Evolutionary conservation across 2,113 vertebrate genomes (phyloP), one percentile per base, ranked within the genome.

Genomic region (Microcebus jonahi): DNA sequence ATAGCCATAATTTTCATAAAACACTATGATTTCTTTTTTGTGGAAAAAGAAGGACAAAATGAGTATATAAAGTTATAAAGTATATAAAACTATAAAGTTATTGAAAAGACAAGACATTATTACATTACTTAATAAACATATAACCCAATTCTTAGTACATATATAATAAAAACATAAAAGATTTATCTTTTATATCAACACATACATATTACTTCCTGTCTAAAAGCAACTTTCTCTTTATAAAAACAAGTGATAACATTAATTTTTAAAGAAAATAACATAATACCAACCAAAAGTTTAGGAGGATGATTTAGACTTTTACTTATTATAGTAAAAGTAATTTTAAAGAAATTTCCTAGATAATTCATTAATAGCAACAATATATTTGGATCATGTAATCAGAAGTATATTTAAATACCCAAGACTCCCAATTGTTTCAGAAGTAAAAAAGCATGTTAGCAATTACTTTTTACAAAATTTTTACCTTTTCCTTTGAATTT

Each of bases 121-220:
- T 89, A 87, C 57, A 80, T 34, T 61, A 48, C n/a, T 91, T 59
- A 91, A 68, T 73, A 94, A 88, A 88, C 6, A 23, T 86, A 48
- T 2, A 48, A 81, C 20, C 29, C 29, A 71, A 36, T n/a, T 53
- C 45, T 29, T 20, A 55, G 11, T 70, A 90, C 8, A 79, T 48
- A 80, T 34, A 55, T 55, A 55, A 55, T 17, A 45, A 68, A 68
- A 42, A 59, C 15, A 63, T 27, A 14, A 55, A 84, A 82, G 39
- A 3, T 25, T 36, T 76, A 4, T 6, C 25, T n/a, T 73, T 71
- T 61, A 48, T 73, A 75, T 36, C 39, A 39, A 15, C 59, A 9
- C 5, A 90, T 65, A 42, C 67, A 17, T 76, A 59, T 20, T 27
- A 21, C 23, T 76, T 59, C 36, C 68, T 57, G 18, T 27, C 63